Evolutionary conservation across 2,797 vertebrate genomes (phyloP).

Genomic region (Cuniculus paca): DNA sequence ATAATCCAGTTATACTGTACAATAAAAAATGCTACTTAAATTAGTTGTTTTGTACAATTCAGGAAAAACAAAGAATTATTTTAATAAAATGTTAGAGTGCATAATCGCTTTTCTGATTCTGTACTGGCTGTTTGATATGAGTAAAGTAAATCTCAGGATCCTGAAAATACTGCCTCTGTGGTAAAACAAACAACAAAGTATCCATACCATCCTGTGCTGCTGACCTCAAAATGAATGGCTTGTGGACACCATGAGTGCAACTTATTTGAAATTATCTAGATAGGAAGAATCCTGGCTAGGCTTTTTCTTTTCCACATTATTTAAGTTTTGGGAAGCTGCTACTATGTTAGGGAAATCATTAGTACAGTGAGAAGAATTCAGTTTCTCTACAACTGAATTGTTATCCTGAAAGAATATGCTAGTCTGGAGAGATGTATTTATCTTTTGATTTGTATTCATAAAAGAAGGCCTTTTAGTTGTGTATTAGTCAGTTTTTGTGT

Average conservation of each 20-base stretch:
- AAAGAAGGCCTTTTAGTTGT: neutral
- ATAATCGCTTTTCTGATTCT: constrained; percentile 58
- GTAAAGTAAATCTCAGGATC: neutral
- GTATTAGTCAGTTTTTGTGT: neutral
- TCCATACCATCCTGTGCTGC: neutral
- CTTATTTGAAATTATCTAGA: constrained; percentile 31
- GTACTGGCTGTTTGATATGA: neutral
- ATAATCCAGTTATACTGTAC: constrained; percentile 4
- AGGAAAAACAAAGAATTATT: constrained; percentile 56
- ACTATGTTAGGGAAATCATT: neutral
- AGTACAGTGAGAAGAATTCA: neutral
- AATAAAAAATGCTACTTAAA: constrained; percentile 56
- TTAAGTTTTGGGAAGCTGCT: constrained; percentile 15
- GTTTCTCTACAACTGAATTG: neutral
- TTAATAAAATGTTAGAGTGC: constrained; percentile 57
- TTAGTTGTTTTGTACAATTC: constrained; percentile 65
- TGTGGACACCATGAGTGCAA: neutral
- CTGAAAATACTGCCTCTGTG: constrained; percentile 27
- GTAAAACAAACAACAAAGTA: constrained; percentile 43
- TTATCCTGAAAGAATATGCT: neutral
- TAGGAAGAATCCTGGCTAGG: neutral
- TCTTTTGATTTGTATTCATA: constrained; percentile 12
- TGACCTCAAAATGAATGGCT: neutral
- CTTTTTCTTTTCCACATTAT: constrained; percentile 6
- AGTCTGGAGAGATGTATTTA: neutral